A percentile compares a stretch with the other conserved stretches of the same genome.
Conservation (phyloP, 35 echinoderm and acorn worm genomes). For the Apostichopus parvimensis region DNA sequence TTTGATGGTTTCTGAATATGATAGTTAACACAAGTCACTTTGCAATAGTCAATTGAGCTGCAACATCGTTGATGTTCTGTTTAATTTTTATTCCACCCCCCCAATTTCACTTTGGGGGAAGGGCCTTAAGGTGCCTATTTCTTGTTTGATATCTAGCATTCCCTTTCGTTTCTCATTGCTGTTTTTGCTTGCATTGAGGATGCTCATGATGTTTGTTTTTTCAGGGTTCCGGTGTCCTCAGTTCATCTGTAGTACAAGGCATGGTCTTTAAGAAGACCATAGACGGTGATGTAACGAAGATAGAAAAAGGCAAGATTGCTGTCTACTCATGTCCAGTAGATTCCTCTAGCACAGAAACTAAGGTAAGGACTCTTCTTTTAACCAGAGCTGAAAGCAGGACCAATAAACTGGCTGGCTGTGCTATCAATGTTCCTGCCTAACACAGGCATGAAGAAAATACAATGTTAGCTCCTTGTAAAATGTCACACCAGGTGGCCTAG, state of each 20-base stretch:
- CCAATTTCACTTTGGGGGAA: too few species aligned
- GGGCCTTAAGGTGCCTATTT: too few species aligned
- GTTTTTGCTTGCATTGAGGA: neutral
- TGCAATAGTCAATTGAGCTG: too few species aligned
- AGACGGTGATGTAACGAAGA: constrained; percentile 59
- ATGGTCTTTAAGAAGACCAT: constrained; percentile 95
- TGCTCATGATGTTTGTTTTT: neutral
- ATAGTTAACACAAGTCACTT: too few species aligned
- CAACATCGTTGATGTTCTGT: too few species aligned
- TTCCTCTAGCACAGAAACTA: constrained; percentile 90
- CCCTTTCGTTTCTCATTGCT: neutral
- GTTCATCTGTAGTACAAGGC: constrained; percentile 83
- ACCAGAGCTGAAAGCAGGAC: neutral
- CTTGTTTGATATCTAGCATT: neutral
- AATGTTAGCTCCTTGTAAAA: neutral
- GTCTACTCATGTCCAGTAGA: constrained; percentile 88
- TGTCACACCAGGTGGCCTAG: too few species aligned
- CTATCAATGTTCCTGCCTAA: too few species aligned
- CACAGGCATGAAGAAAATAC: too few species aligned
- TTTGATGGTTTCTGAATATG: too few species aligned
- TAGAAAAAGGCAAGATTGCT: constrained; percentile 86
- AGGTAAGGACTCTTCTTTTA: constrained; percentile 54
- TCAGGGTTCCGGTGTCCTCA: constrained; percentile 90
- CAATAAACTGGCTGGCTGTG: too few species aligned
- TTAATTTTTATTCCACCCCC: too few species aligned